Evolutionary conservation across 2,797 vertebrate genomes (phyloP), one percentile per base, ranked within the genome.

Genomic region (Staurois parvus): DNA sequence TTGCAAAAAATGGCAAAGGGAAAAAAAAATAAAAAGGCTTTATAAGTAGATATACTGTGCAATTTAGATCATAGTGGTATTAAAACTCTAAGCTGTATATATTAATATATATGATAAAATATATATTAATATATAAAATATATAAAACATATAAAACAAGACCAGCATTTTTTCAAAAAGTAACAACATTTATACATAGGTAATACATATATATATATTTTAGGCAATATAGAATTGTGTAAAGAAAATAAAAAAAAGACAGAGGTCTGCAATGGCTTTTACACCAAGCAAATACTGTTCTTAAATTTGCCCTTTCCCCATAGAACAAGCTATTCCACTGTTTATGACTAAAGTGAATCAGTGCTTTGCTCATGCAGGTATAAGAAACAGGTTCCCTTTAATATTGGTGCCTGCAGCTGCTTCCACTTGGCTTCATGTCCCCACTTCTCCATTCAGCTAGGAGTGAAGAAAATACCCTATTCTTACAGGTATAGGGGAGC

Each of bases 221-320:
- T 84, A 72, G 37, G 79, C 69, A 81, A 85, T 76, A 77, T 72
- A 72, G 66, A 70, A 56, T 24, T 37, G 70, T 85, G 59, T 30
- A 75, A 45, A 29, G 24, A 77, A n/a, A 70, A 79, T 32, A 37
- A 79, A 91, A 37, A 79, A 91, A 91, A 92, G 87, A 90, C 90
- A 93, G n/a, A n/a, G 91, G 91, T 91, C 89, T 85, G 85, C 78
- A 88, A 89, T 68, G 91, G 91, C 89, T 91, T 91, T 90, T 80
- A 88, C 90, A 93, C 94, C 95, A 90, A 91, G 93, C 92, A 93
- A 95, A 94, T 93, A 91, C 93, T 94, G 94, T 92, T 91, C 86
- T 90, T 91, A 89, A 87, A 48, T 90, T 91, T 90, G 88, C 76
- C 90, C 90, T 88, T 37, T 40, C 45, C 26, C 26, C 64, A 62